These are phyloP conservation scores for Antheraea yamamai DNA, from an alignment of 2,888 invertebrate species.

Conservation along the genomic window DNA sequence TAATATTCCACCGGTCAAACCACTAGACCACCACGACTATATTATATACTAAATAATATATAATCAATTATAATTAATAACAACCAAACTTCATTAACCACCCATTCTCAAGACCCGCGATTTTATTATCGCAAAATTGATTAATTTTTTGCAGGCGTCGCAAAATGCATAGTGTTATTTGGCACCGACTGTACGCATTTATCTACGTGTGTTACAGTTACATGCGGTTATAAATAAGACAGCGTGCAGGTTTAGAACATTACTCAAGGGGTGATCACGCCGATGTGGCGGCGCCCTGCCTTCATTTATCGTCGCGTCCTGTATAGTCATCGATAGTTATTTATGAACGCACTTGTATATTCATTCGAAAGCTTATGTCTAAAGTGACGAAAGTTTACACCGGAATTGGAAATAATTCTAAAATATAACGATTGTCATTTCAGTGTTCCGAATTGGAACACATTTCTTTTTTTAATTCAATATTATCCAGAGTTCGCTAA, in stretches of 20 bases:
- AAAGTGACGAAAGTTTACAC: conserved; percentile 32
- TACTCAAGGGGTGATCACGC: conserved; percentile 50
- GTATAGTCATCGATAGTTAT: conserved; percentile 37
- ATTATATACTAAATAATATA: no score
- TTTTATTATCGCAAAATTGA: background rate
- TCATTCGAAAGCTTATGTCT: conserved; percentile 42
- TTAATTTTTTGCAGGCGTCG: background rate
- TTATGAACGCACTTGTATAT: conserved; percentile 48
- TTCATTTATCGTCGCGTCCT: conserved; percentile 26
- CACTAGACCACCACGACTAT: no score
- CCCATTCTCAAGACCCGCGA: no score
- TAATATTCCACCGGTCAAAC: no score
- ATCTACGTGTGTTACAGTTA: conserved; percentile 70
- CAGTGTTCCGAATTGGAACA: no score
- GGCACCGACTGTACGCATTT: conserved; percentile 56
- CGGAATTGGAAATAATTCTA: background rate
- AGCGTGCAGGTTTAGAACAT: conserved; percentile 52
- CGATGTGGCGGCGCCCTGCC: conserved; percentile 15
- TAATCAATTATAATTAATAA: no score
- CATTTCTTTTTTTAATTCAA: no score
- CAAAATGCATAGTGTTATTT: conserved; percentile 39
- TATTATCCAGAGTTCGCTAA: no score
- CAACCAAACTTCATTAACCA: no score
- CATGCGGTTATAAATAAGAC: conserved; percentile 61
- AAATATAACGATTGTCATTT: background rate